Evolutionary conservation across 2,797 vertebrate species (phyloP), one percentile per base, ranked within the genome.

Genomic region (Hybognathus amarus): DNA sequence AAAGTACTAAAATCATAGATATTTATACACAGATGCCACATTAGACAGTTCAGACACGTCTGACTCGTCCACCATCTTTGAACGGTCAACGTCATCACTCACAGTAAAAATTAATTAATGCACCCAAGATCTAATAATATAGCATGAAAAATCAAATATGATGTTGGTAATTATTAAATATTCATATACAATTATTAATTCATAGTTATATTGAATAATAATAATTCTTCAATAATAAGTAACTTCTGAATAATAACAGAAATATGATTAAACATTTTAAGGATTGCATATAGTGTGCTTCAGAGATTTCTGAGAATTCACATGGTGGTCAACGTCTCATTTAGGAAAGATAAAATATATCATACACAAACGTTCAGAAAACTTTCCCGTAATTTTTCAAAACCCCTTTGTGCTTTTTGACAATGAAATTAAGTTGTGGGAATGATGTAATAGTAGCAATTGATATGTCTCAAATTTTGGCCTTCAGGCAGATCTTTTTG

Each of bases 401-500:
- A 54, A 6, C 0, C 2, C 22, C 27, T 30, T 66, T 73, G 56
- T 74, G 13, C 15, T 1, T 61, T 75, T 56, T 76, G 73, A 67
- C 61, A 45, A 12, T 18, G 17, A 77, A 68, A 56, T 45, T 75
- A 74, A 54, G 45, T 70, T 50, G n/a, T 50, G 38, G 36, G 54
- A 77, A 75, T 69, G 27, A 70, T 54, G 66, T 77, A 85, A 77
- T 52, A 47, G 38, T 27, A 27, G 66, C 3, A 77, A 67, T 45
- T 40, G 50, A 85, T 61, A 83, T 2, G 56, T 61, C 10, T 87
- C 56, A 77, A 30, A 64, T 77, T 71, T 79, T 69, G 40, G 17
- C 33, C 64, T 79, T 76, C 27, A 77, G 71, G 79, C 76, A 74
- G n/a, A 79, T 33, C 24, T 54, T 64, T 80, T 87, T 64, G 18